Conservation (phyloP, 1,140 invertebrate species). For the Telenomus remus region DNA sequence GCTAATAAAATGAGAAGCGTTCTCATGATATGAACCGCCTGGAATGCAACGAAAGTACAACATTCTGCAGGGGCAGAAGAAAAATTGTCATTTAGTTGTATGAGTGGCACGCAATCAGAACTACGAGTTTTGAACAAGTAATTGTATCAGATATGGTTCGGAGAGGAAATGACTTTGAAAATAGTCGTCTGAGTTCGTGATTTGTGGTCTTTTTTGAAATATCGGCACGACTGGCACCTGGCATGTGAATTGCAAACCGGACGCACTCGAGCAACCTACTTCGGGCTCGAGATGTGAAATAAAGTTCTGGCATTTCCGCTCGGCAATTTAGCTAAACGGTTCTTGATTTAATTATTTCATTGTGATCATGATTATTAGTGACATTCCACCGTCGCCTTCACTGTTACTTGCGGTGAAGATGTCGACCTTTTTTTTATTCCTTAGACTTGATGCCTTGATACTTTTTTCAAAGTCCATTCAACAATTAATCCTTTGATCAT, state of each 20-base stretch:
- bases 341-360: constrained; percentile 54
- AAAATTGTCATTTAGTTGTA: too few relatives aligned
- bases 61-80: too few relatives aligned
- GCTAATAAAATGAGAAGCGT: too few relatives aligned
- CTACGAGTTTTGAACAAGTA: background rate
- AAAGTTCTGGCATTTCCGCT: constrained; percentile 49
- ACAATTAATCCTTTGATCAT: too few relatives aligned
- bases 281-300: constrained; percentile 44
- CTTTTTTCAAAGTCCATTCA: too few relatives aligned
- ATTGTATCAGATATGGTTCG: constrained; percentile 10
- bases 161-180: constrained; percentile 34
- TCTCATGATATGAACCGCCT: too few relatives aligned
- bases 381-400: constrained; percentile 24
- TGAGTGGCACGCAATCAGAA: background rate
- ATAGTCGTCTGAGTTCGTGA: constrained; percentile 16
- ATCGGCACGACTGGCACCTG: constrained; percentile 43
- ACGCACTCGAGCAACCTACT: constrained; percentile 46
- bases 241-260: constrained; percentile 44
- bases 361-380: constrained; percentile 40
- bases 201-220: constrained; percentile 31
- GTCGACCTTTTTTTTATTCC: background rate
- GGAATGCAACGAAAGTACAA: too few relatives aligned
- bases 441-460: background rate
- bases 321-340: constrained; percentile 45
- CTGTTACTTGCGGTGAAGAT: constrained; percentile 16